Base-by-base conservation (phyloP, 1,140 invertebrate genomes). In the Heterodera schachtii region DNA sequence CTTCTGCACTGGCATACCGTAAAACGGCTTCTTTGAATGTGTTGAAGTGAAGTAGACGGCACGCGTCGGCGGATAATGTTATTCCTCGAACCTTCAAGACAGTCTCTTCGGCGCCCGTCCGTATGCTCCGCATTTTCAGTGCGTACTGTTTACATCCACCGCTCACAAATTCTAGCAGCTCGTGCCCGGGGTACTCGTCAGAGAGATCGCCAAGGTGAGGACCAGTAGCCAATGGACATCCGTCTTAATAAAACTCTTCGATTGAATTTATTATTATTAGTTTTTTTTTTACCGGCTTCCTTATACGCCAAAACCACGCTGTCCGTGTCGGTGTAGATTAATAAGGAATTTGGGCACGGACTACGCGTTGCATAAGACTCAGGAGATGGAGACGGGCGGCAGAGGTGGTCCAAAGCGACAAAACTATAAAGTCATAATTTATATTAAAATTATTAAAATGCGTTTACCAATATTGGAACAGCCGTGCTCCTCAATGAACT, bases 261-360 rank as follows among this genome's bases (percentile, higher is more conserved):
- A n/a, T n/a, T n/a, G n/a, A n/a, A n/a, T n/a, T n/a, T n/a, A n/a
- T n/a, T n/a, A n/a, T n/a, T n/a, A n/a, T n/a, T n/a, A n/a, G n/a
- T n/a, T n/a, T n/a, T n/a, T n/a, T 31, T 31, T 31, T 52, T 52
- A 52, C 49, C 49, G 6, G 57, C 16, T n/a, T 43, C 41, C 43
- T 78, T 46, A 19, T 75, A 75, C 4, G 74, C 41, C 41, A 75
- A 75, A 0, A 47, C 5, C 11, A 75, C 16, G 43, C 74, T 75
- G 64, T 75, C 74, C 11, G 74, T 75, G 41, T 75, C 74, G 0
- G 52, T 64, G 43, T 75, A 75, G 41, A 75, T 52, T 6, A 75
- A 16, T 43, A 9, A 11, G n/a, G 52, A 21, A 9, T 74, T 21
- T n/a, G 73, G 3, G 46, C 73, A 41, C 73, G n/a, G n/a, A 31